Evolutionary conservation across 2,797 vertebrate genomes (phyloP), one percentile per base, ranked within the genome.

Genomic region (Sciaenops ocellatus): DNA sequence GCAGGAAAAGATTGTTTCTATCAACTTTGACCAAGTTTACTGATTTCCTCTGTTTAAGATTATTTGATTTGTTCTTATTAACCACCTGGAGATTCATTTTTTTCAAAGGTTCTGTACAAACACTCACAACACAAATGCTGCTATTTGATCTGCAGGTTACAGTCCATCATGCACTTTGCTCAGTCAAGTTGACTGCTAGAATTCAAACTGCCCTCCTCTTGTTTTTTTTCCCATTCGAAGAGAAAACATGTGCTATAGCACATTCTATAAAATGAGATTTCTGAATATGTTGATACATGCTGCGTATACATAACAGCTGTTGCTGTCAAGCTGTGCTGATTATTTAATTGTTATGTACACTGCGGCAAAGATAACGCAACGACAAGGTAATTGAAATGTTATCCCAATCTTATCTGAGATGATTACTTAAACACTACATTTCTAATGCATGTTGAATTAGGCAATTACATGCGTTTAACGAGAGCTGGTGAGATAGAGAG

Each of bases 391-490:
- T 95, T 95, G 90, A 94, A 94, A 94, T 91, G 90, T 95, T 92
- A 94, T 93, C 92, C 91, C 87, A 87, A 91, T 92, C 90, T 92
- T 90, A 95, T 95, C 91, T 77, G 79, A 79, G 87, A 92, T 93
- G 90, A 95, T 94, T 92, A 93, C 87, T 93, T 92, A 94, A 94
- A 91, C 89, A 93, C 91, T 90, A 92, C 91, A 93, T 92, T 92
- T 93, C 90, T 93, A 93, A 93, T 93, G 94, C 91, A 92, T 92
- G 89, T 93, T 94, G 92, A 92, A 95, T 94, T 93, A 94, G 92
- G 89, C 93, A 94, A 94, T 94, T 93, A 94, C 94, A 94, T 89
- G 89, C 79, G 50, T 93, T 93, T 91, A 94, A 93, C 89, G 61
- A 91, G 91, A 90, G 85, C 86, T 55, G 64, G 85, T 57, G 86